Evolutionary conservation across 2,888 invertebrate species (phyloP), one percentile per base, ranked within the genome.

Genomic region (Synanthedon myopaeformis): DNA sequence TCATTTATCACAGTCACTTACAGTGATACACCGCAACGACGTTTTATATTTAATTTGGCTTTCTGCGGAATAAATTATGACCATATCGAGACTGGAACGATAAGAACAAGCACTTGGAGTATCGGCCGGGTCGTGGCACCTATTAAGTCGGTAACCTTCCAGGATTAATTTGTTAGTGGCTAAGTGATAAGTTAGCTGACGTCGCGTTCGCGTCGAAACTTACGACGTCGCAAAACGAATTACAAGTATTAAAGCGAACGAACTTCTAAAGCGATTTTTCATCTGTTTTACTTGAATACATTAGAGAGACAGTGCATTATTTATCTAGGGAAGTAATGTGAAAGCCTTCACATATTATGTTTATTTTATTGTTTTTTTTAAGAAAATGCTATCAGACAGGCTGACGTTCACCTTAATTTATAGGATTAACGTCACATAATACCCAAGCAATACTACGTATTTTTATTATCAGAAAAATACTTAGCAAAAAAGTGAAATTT

Each of bases 1-100:
- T 82, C 85, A 87, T 87, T 86, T 86, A 84, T 87, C 87, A 86
- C 82, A 86, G 86, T 84, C 87, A 82, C 86, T 84, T 84, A 83
- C 87, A 86, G 79, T 86, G 86, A 86, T 87, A 87, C 86, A 85
- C 84, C 83, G 80, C 85, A 80, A 82, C 81, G 82, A 79, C 83
- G 81, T 84, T 86, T 86, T 85, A 85, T 86, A 86, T 86, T 86
- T 86, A 86, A 87, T 87, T 86, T 86, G 81, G 81, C 80, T 76
- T 77, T 78, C 75, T 77, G 72, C 69, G 70, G 85, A 84, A 86
- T 85, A 85, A 86, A 86, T 86, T 84, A 84, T 78, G 68, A 72
- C 74, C 79, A 81, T 80, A 83, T 85, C 79, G 78, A 78, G 78
- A 75, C 76, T 66, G 69, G 70, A 73, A 72, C 77, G 79, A 82